Conservation (phyloP, 2,113 vertebrate genomes). For the Ceyx margarethae region DNA sequence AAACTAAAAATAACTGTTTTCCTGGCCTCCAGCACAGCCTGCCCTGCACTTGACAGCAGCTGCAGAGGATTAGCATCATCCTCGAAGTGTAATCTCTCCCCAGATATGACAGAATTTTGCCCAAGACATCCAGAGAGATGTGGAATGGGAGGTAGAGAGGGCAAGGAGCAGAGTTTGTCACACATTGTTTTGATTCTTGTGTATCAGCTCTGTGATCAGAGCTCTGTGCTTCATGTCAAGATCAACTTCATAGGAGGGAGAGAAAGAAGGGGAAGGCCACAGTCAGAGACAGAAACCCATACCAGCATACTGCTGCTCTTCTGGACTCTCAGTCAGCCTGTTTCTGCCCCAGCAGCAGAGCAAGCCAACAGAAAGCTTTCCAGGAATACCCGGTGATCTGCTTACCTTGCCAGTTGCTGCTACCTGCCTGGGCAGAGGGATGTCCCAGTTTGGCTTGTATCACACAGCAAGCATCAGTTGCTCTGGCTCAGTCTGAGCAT, state of each 20-base stretch:
- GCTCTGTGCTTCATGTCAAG: background rate
- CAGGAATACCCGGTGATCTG: background rate
- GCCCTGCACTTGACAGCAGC: slow-evolving; percentile 43
- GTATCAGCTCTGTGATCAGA: background rate
- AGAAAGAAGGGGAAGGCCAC: background rate
- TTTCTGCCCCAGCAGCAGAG: background rate
- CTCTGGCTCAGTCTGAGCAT: background rate
- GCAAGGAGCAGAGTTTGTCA: background rate
- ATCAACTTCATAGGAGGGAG: background rate
- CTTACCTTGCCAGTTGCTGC: background rate
- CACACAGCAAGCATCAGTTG: background rate
- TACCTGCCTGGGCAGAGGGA: background rate
- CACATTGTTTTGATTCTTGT: background rate
- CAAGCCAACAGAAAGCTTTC: background rate
- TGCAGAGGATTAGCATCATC: slow-evolving; percentile 20
- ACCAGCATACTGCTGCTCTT: background rate
- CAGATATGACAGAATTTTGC: background rate
- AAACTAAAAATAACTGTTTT: slow-evolving; percentile 67
- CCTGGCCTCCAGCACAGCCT: slow-evolving; percentile 28
- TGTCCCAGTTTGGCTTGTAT: background rate
- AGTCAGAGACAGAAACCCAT: background rate
- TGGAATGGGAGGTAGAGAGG: background rate
- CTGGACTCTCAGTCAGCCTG: background rate
- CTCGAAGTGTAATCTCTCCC: background rate
- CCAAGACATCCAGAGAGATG: background rate